phyloP scores from a whole-genome alignment of 2,113 vertebrate species.

The Stictonetta naevosa region DNA sequence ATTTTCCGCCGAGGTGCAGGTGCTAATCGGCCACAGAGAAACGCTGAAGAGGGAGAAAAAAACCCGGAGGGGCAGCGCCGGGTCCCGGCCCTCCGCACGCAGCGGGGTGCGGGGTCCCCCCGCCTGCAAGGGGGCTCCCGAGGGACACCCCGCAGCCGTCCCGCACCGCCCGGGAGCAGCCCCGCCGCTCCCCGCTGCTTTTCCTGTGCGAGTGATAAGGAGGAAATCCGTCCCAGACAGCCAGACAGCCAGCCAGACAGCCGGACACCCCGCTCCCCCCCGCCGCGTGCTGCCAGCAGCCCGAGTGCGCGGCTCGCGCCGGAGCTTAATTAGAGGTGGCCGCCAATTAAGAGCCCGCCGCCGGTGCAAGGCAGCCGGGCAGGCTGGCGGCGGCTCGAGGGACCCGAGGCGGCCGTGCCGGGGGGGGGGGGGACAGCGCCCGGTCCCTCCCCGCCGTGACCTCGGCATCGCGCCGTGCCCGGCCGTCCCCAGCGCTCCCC shows the following conservation, averaged over 20 bases:
- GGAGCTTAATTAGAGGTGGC: background rate
- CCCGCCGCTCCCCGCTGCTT: constrained; percentile 18
- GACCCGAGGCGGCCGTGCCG: background rate
- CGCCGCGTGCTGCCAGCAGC: background rate
- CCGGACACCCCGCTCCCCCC: background rate
- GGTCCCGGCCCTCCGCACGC: background rate
- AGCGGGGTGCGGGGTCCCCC: background rate
- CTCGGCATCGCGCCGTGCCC: background rate
- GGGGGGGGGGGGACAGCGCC: background rate
- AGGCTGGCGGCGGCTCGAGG: background rate
- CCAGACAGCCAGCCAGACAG: background rate
- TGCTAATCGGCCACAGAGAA: background rate
- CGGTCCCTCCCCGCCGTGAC: background rate
- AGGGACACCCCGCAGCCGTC: background rate
- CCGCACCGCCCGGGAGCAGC: constrained; percentile 30
- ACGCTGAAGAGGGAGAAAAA: background rate
- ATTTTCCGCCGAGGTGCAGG: background rate
- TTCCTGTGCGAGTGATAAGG: constrained; percentile 47
- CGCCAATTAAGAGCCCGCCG: background rate
- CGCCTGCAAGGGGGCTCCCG: background rate
- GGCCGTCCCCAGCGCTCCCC: background rate
- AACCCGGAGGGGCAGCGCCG: background rate
- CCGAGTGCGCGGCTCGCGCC: background rate
- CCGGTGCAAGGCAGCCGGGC: background rate
- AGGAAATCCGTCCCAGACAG: constrained; percentile 58